Base-by-base conservation (phyloP, 2,797 vertebrate species). In the Clangula hyemalis region DNA sequence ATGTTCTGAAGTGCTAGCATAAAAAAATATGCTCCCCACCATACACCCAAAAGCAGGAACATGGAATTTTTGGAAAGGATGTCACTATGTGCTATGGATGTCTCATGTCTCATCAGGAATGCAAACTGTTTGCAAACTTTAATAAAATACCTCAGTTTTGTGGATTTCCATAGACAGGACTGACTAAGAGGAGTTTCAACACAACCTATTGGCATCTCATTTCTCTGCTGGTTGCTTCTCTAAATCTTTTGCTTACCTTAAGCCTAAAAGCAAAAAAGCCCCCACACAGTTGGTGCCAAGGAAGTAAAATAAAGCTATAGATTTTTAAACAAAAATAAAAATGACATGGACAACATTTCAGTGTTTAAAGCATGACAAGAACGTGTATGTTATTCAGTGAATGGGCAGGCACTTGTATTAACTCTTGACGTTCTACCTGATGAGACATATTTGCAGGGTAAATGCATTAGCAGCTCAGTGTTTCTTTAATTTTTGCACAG, bases 401-500 rank as follows among this genome's bases (percentile, higher is more conserved):
- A 78, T 36, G 53, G 58, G 41, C 56, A 94, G 56, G 34, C 81
- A 72, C 41, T 73, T 74, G 15, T 16, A 70, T 85, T 94, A 95
- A 92, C 81, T 94, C 78, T 89, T 92, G 75, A 82, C 30, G 77
- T 47, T 73, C 64, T 82, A 77, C 73, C 34, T 34, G 32, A 62
- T 85, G 65, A 43, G 76, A 85, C 28, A 54, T 16, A 86, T 89
- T 95, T 93, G 43, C 72, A 83, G 66, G n/a, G 66, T 91, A 96
- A 90, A 94, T 39, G 65, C 56, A 89, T 75, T 85, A 88, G 53
- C 32, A 87, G 45, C 77, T 95, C 43, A 53, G 38, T 78, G 71
- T 81, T 93, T 85, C 93, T 96, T 96, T 92, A 88, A 92, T 94
- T 94, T 96, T 78, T 18, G 47, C 88, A 94, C 74, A 97, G 96